These are phyloP conservation scores for Alviniconcha strummeri DNA, from an alignment of 2,888 invertebrate species.

Conservation along the genomic window DNA sequence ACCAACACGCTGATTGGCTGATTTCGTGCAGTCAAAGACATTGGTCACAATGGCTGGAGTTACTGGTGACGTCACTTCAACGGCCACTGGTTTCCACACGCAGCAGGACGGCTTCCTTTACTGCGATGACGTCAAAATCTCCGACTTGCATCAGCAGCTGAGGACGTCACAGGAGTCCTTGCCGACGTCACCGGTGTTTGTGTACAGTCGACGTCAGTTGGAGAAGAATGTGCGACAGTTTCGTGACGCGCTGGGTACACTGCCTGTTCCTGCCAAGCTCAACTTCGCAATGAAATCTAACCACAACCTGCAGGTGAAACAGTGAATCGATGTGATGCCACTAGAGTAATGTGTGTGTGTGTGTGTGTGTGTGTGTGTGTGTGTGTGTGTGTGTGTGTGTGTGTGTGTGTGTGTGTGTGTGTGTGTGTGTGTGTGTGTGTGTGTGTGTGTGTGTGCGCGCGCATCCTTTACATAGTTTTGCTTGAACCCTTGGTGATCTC, in stretches of 20 bases:
- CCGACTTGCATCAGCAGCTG: constrained; percentile 36
- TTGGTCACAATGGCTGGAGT: not conserved
- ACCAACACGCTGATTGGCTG: too few relatives aligned
- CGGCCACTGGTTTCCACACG: constrained; percentile 1
- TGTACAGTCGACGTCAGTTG: constrained; percentile 64
- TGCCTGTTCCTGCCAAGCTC: constrained; percentile 44
- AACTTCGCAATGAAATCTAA: constrained; percentile 71
- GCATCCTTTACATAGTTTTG: not conserved
- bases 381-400: not conserved
- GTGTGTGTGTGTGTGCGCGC: not conserved
- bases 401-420: constrained; percentile 6
- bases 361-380: constrained; percentile 3
- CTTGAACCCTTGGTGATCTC: too few relatives aligned
- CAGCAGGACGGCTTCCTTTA: constrained; percentile 40
- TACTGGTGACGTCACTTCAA: not conserved
- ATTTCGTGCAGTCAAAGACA: not conserved
- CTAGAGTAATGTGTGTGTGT: not conserved
- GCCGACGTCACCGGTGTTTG: constrained; percentile 50
- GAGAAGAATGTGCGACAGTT: constrained; percentile 56
- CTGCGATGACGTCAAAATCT: constrained; percentile 49
- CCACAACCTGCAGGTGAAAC: constrained; percentile 30
- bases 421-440: constrained; percentile 4
- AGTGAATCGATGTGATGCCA: not conserved
- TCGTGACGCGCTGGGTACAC: constrained; percentile 42
- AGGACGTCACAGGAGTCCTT: constrained; percentile 22